Conservation (phyloP, 2,888 invertebrate genomes). For the Trileptium ribeirensis region DNA sequence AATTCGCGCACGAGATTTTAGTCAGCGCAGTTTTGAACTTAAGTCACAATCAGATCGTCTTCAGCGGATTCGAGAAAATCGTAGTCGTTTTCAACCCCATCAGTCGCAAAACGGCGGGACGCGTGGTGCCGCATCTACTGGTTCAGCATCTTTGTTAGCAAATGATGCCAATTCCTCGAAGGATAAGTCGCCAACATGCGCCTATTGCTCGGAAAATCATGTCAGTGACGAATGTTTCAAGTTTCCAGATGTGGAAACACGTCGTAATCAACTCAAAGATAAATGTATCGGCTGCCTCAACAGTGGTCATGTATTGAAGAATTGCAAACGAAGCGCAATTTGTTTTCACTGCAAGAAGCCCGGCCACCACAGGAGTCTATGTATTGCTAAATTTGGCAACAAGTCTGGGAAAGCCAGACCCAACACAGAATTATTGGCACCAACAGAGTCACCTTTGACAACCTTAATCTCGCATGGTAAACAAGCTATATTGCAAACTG, state of each 20-base stretch:
- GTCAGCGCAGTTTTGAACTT: not conserved
- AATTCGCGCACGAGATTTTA: not conserved
- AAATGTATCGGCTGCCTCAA: not conserved
- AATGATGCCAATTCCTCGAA: not conserved
- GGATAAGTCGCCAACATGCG: not conserved
- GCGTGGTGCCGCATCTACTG: not conserved
- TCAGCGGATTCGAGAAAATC: not conserved
- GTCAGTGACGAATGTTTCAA: not conserved
- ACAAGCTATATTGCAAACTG: not conserved
- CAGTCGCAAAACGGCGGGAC: not conserved
- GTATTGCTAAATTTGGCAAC: not conserved
- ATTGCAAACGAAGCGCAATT: not conserved
- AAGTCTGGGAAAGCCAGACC: not conserved
- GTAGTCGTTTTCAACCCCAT: not conserved
- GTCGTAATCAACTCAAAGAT: not conserved
- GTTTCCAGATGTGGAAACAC: not conserved
- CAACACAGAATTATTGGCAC: not conserved
- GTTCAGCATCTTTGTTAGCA: not conserved
- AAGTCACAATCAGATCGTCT: too few relatives aligned
- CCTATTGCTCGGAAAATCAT: not conserved
- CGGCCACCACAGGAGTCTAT: not conserved
- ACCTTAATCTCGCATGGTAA: not conserved
- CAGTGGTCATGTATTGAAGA: not conserved
- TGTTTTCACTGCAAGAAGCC: slow-evolving; percentile 11
- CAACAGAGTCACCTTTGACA: not conserved